A percentile compares a stretch with the other conserved stretches of the same genome.
phyloP scores from a whole-genome alignment of 1,140 invertebrate species.

The Hypothenemus hampei region DNA sequence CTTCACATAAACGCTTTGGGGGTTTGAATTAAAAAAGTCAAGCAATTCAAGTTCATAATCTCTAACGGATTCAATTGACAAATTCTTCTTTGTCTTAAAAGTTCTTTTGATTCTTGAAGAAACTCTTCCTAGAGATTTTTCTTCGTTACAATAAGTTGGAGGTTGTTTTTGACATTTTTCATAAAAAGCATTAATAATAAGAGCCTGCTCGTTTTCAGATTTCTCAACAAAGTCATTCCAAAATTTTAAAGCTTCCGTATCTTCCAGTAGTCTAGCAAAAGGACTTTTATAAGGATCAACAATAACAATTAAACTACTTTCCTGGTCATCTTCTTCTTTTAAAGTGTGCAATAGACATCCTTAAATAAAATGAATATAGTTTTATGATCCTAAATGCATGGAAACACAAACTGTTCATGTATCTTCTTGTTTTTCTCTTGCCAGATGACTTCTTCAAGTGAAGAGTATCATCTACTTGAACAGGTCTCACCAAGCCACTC shows the following conservation, averaged over 20 bases:
- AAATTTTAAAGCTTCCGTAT: slow-evolving; percentile 32
- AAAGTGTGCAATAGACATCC: slow-evolving; percentile 34
- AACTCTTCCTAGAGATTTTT: slow-evolving; percentile 20
- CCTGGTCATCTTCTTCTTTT: slow-evolving; percentile 33
- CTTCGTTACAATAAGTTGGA: not conserved
- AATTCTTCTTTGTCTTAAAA: slow-evolving; percentile 34
- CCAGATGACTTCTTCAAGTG: slow-evolving; percentile 74
- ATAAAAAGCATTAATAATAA: slow-evolving; percentile 31
- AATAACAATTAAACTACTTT: slow-evolving; percentile 22
- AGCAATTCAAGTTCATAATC: slow-evolving; percentile 34
- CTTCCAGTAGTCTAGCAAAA: slow-evolving; percentile 34
- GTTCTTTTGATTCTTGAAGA: slow-evolving; percentile 32
- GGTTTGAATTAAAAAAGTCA: slow-evolving; percentile 34
- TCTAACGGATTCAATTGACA: slow-evolving; percentile 32
- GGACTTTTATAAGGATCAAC: slow-evolving; percentile 35
- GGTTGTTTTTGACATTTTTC: slow-evolving; percentile 16
- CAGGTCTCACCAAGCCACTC: not conserved
- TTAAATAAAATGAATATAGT: slow-evolving; percentile 24
- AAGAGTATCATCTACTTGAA: slow-evolving; percentile 60
- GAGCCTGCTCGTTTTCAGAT: slow-evolving; percentile 35
- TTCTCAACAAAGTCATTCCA: slow-evolving; percentile 38
- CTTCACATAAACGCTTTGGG: slow-evolving; percentile 30
- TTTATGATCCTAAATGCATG: too few species aligned
- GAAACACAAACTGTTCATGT: slow-evolving; percentile 59
- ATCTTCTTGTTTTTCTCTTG: slow-evolving; percentile 71